Evolutionary conservation across 2,113 vertebrate species (phyloP).

Genomic region (Rhynchopsitta pachyrhyncha): DNA sequence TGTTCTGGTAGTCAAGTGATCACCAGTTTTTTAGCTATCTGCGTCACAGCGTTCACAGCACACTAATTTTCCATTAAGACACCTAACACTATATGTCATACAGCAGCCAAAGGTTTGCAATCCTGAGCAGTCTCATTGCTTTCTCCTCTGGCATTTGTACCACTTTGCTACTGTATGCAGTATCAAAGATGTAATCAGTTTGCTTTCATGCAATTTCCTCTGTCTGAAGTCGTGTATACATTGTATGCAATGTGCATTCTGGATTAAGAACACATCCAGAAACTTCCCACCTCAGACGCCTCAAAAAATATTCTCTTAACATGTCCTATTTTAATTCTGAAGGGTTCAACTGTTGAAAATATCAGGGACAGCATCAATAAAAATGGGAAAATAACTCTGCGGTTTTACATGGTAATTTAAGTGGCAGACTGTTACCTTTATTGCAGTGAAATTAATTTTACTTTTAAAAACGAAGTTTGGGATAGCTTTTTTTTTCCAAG

Average conservation of each 20-base stretch:
- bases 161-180: neutral
- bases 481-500: neutral
- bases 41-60: neutral
- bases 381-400: neutral
- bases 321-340: neutral
- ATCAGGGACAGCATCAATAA: neutral
- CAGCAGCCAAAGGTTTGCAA: neutral
- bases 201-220: neutral
- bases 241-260: neutral
- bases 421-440: neutral
- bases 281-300: neutral
- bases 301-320: neutral
- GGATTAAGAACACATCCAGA: fast-evolving
- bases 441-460: neutral
- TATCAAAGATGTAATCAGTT: neutral
- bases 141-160: neutral
- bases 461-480: neutral
- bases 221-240: neutral
- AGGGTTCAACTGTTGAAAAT: neutral
- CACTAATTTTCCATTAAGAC: neutral
- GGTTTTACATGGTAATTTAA: neutral
- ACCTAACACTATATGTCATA: neutral
- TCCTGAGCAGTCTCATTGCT: neutral
- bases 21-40: neutral
- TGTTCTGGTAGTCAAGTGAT: neutral